Evolutionary conservation across 2,797 vertebrate species (phyloP).

Genomic region (Acrossocheilus fasciatus): DNA sequence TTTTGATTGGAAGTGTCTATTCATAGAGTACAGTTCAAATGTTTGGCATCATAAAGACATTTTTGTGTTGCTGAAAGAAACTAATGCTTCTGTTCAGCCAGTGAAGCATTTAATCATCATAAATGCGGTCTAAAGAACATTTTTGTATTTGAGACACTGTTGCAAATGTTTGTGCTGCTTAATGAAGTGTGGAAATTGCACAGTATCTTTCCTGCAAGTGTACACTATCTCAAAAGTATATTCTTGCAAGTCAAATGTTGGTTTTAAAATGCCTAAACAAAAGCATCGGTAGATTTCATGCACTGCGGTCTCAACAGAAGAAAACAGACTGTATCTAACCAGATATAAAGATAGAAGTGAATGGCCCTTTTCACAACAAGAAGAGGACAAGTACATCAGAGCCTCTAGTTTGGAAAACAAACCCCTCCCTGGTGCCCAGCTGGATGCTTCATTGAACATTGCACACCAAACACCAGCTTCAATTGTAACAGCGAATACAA

Average conservation of each 20-base stretch:
- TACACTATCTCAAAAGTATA: neutral
- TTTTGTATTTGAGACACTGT: neutral
- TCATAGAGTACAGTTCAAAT: no score
- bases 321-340: conserved; percentile 10
- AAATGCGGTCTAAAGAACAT: neutral
- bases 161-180: neutral
- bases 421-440: conserved; percentile 22
- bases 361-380: neutral
- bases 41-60: neutral
- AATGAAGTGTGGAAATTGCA: neutral
- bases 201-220: no score
- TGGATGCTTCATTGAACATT: conserved; percentile 32
- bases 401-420: conserved; percentile 23
- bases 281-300: neutral
- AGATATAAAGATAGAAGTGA: neutral
- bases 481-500: neutral
- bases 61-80: neutral
- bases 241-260: neutral
- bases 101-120: neutral
- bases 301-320: neutral
- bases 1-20: neutral
- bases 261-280: neutral
- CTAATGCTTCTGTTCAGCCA: neutral
- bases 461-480: conserved; percentile 17
- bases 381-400: conserved; percentile 18